phyloP scores from a whole-genome alignment of 2,797 vertebrate genomes.

The Oryzias dopingdopingensis region DNA sequence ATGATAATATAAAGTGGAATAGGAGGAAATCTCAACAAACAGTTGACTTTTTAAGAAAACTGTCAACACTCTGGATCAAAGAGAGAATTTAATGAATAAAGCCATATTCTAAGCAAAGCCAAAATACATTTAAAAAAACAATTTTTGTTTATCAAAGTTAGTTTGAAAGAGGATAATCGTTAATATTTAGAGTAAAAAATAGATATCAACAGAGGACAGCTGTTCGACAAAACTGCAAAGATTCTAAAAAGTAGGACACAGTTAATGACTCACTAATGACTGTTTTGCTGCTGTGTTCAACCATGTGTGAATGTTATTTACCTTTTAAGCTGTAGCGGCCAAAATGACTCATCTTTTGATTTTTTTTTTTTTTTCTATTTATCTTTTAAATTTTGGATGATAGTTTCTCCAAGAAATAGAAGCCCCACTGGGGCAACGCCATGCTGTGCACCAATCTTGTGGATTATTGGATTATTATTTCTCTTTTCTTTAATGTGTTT shows the following conservation, averaged over 20 bases:
- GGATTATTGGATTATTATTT: constrained; percentile 39
- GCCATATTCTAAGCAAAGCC: too few relatives aligned
- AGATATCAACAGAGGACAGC: constrained; percentile 50
- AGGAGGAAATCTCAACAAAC: too few relatives aligned
- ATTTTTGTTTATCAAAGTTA: too few relatives aligned
- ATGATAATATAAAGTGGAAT: too few relatives aligned
- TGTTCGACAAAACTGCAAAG: constrained; percentile 55
- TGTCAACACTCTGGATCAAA: too few relatives aligned
- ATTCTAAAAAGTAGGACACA: constrained; percentile 50
- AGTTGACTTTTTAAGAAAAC: too few relatives aligned
- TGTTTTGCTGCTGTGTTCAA: constrained; percentile 43
- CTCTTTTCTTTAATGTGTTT: constrained; percentile 7
- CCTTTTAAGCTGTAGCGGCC: constrained; percentile 44
- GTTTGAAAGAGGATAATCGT: too few relatives aligned
- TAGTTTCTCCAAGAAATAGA: constrained; percentile 35
- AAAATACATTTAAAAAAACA: too few relatives aligned
- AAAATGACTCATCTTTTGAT: constrained; percentile 53
- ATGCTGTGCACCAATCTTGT: constrained; percentile 35
- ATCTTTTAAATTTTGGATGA: constrained; percentile 20
- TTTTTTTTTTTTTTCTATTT: too few relatives aligned
- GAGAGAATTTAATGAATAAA: too few relatives aligned
- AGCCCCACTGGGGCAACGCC: constrained; percentile 28
- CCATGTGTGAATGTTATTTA: constrained; percentile 54
- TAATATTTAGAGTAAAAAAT: constrained; percentile 36
- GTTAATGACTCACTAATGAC: constrained; percentile 53